These are phyloP conservation scores for Phortica magna DNA, from an alignment of 2,888 invertebrate species.

Conservation along the genomic window DNA sequence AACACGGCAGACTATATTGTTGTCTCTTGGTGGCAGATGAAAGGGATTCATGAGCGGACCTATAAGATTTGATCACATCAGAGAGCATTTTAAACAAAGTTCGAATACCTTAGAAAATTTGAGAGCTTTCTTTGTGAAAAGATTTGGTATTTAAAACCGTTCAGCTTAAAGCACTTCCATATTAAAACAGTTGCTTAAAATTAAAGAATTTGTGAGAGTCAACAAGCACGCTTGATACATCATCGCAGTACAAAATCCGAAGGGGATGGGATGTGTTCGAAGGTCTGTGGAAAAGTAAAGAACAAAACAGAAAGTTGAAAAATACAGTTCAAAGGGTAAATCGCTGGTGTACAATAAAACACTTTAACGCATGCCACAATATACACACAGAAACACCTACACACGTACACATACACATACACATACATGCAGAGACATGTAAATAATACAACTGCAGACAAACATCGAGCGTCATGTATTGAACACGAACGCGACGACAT, in stretches of 20 bases:
- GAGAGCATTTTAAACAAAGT: not conserved
- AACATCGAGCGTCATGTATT: not conserved
- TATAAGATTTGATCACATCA: not conserved
- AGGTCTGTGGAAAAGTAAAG: not conserved
- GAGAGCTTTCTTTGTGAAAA: conserved; percentile 35
- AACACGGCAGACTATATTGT: not conserved
- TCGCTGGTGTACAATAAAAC: conserved; percentile 39
- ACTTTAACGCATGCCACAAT: conserved; percentile 27
- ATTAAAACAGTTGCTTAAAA: too few species aligned
- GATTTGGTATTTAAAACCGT: too few species aligned
- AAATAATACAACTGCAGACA: not conserved
- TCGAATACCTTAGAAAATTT: conserved; percentile 39
- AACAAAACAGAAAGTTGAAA: not conserved
- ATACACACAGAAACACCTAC: too few species aligned
- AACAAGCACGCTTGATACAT: not conserved
- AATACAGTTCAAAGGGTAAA: conserved; percentile 31
- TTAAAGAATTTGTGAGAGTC: too few species aligned
- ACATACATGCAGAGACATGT: not conserved
- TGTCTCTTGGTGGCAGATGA: not conserved
- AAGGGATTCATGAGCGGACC: not conserved
- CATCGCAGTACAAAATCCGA: conserved; percentile 11
- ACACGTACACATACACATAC: not conserved
- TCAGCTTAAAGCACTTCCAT: too few species aligned
- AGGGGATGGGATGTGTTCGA: conserved; percentile 18
- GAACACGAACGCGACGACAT: conserved; percentile 16